Base-by-base conservation (phyloP, 2,888 invertebrate species). In the Pammene aurita region DNA sequence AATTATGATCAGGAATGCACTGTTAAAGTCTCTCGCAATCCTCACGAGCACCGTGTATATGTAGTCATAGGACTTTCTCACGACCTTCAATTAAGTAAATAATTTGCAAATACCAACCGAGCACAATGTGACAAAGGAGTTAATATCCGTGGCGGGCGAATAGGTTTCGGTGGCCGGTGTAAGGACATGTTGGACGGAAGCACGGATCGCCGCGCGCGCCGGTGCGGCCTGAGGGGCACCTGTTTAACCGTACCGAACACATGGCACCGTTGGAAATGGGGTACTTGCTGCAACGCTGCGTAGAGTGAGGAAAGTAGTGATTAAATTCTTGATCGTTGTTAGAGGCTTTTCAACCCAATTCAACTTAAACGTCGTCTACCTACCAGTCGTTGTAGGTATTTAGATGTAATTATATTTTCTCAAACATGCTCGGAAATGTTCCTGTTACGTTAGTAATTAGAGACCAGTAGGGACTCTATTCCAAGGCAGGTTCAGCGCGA, bases 161-260 rank as follows among this genome's bases (percentile, higher is more conserved):
- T 63, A 41, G 54, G 69, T 65, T 42, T 64, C 55, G 58, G 54
- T 48, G 66, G 42, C 7, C 13, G 64, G 38, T 60, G 41, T 65
- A 54, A 60, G 56, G 65, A 66, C 61, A 60, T 16, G 55, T 14
- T 62, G 67, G 71, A 68, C 66, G 18, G 80, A 80, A 76, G 57
- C 72, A 75, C 74, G 80, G 75, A 54, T 76, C 73, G 74, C 70
- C 71, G 79, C 73, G 70, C 54, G 71, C 66, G 71, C 50, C 48
- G 66, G 54, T 66, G 61, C 14, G 46, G 1, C 46, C 58, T 70
- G 26, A 50, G 41, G 16, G 16, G 55, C 55, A 69, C 48, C 50
- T 52, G 60, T 57, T 50, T 55, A 35, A 16, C 56, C 46, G 34
- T 58, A 55, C 35, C 44, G 46, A 61, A 61, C 41, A 48, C 41